Evolutionary conservation across 2,888 invertebrate genomes (phyloP).

Genomic region (Melipona beecheii): DNA sequence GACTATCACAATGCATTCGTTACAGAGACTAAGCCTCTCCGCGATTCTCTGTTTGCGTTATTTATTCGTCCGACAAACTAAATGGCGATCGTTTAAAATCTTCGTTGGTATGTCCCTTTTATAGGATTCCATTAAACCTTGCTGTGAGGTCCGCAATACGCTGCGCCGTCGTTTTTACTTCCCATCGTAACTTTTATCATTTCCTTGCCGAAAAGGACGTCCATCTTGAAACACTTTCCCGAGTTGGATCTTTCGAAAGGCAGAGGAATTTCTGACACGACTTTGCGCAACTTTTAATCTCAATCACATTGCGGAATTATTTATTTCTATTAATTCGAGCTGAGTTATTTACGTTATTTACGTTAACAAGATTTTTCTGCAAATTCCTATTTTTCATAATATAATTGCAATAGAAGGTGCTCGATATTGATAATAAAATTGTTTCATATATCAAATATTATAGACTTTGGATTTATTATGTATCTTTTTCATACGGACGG

Average conservation of each 20-base stretch:
- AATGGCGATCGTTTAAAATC: constrained; percentile 65
- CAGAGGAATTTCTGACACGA: constrained; percentile 57
- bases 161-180: constrained; percentile 48
- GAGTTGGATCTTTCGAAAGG: constrained; percentile 40
- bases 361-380: too few species aligned
- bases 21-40: constrained; percentile 15
- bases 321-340: too few species aligned
- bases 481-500: too few species aligned
- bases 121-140: constrained; percentile 76
- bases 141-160: constrained; percentile 73
- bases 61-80: constrained; percentile 62
- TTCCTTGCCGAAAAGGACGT: constrained; percentile 51
- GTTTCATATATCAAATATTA: too few species aligned
- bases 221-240: constrained; percentile 37
- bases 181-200: constrained; percentile 64
- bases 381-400: too few species aligned
- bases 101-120: constrained; percentile 70
- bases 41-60: constrained; percentile 33
- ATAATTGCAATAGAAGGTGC: too few species aligned
- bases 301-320: too few species aligned
- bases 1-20: constrained; percentile 33
- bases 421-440: too few species aligned
- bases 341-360: too few species aligned
- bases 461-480: too few species aligned
- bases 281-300: constrained; percentile 46